Conservation (phyloP, 2,113 vertebrate species). For the Dipodomys spectabilis region DNA sequence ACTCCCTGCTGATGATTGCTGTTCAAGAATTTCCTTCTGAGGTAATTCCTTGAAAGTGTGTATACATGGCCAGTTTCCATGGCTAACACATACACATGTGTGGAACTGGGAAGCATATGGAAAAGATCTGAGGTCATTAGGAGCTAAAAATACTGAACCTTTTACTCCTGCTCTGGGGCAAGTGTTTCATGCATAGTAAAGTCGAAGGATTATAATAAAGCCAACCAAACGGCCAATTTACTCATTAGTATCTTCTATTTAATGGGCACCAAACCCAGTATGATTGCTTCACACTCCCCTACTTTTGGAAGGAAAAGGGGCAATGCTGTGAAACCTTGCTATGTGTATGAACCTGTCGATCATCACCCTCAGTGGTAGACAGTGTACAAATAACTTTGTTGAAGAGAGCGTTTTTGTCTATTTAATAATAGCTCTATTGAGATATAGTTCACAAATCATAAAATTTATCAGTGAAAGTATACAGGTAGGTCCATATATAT, state of each 20-base stretch:
- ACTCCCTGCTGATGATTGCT: background rate
- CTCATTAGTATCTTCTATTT: background rate
- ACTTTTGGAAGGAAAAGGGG: background rate
- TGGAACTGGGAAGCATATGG: background rate
- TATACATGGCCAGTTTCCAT: constrained; percentile 5
- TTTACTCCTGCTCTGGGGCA: constrained; percentile 34
- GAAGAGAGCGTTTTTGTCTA: background rate
- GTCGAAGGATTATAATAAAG: constrained; percentile 45
- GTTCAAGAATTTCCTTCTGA: constrained; percentile 55
- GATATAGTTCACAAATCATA: background rate
- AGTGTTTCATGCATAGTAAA: constrained; percentile 28
- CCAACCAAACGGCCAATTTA: background rate
- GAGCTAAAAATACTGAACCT: constrained; percentile 60
- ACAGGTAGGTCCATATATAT: background rate
- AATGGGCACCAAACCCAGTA: background rate
- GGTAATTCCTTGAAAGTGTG: constrained; percentile 47
- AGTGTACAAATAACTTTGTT: constrained; percentile 6
- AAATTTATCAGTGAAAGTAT: background rate
- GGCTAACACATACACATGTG: constrained; percentile 12
- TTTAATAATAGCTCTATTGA: background rate
- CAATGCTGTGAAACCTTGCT: constrained; percentile 9
- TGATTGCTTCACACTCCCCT: background rate
- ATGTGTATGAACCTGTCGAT: background rate
- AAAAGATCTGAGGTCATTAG: constrained; percentile 71
- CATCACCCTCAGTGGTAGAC: background rate